phyloP scores from a whole-genome alignment of 2,797 vertebrate species.

The Trichosurus vulpecula region DNA sequence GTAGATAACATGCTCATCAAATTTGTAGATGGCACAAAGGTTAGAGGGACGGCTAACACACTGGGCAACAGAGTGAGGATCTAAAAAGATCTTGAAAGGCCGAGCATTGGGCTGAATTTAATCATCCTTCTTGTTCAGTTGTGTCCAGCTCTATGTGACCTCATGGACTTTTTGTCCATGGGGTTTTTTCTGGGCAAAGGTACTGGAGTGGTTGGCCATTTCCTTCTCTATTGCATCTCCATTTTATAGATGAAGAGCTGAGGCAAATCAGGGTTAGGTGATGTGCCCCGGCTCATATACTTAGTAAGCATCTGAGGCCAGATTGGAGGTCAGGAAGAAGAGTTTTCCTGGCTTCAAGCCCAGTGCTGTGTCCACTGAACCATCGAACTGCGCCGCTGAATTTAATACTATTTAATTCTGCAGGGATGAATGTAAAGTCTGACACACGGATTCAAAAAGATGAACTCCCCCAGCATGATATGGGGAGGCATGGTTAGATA shows the following conservation, averaged over 20 bases:
- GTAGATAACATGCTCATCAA: neutral
- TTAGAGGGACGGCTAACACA: neutral
- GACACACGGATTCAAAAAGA: neutral
- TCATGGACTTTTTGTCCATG: neutral
- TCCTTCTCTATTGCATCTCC: neutral
- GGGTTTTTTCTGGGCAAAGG: neutral
- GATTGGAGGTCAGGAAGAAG: neutral
- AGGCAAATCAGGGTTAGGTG: neutral
- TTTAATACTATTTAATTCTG: neutral
- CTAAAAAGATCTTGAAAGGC: neutral
- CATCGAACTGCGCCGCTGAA: neutral
- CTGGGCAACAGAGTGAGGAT: neutral
- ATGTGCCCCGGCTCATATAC: neutral
- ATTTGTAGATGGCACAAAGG: neutral
- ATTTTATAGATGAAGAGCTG: neutral
- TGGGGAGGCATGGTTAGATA: neutral
- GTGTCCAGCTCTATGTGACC: neutral
- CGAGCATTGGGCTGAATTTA: neutral
- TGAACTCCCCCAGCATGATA: neutral
- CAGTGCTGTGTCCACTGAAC: neutral
- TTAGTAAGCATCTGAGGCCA: neutral
- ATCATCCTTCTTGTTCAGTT: neutral
- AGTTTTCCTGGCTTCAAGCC: neutral
- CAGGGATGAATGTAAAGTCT: neutral
- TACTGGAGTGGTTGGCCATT: neutral